Percentiles rank a stretch among this genome's conserved stretches.
phyloP scores from a whole-genome alignment of 2,888 invertebrate genomes.

The Lithophane socia region DNA sequence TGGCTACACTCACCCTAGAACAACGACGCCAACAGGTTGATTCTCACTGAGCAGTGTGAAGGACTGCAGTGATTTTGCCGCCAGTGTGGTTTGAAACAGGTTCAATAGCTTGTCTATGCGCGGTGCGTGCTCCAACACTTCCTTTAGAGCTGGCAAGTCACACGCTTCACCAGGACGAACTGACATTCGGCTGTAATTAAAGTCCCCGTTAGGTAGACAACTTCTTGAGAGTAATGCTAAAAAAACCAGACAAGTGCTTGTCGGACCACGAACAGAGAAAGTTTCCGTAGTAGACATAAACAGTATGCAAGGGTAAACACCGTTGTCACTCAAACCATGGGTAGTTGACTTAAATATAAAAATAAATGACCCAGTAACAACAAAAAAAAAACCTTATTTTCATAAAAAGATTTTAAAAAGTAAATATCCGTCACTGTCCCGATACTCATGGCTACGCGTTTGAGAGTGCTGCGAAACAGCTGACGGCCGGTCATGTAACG shows the following conservation, averaged over 20 bases:
- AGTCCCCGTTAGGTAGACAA: not conserved
- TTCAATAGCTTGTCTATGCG: constrained; percentile 72
- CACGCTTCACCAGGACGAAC: constrained; percentile 80
- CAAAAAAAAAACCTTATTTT: too few species aligned
- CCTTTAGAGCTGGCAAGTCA: constrained; percentile 71
- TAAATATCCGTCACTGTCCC: too few species aligned
- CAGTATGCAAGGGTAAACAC: too few species aligned
- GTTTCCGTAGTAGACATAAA: not conserved
- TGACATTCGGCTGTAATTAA: constrained; percentile 72
- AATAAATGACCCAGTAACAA: too few species aligned
- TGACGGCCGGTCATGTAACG: too few species aligned
- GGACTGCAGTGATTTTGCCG: constrained; percentile 70
- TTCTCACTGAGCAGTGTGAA: constrained; percentile 82
- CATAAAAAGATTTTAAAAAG: too few species aligned
- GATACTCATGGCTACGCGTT: too few species aligned
- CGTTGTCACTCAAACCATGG: too few species aligned
- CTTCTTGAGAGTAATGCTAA: not conserved
- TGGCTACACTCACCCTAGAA: constrained; percentile 82
- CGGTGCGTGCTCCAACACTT: constrained; percentile 78
- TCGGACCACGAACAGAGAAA: not conserved
- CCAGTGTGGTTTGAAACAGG: constrained; percentile 75
- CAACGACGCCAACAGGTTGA: constrained; percentile 85
- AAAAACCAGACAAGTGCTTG: not conserved
- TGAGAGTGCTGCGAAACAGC: too few species aligned
- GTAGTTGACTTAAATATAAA: too few species aligned